phyloP scores from a whole-genome alignment of 2,888 invertebrate species.

The Dastarcus helophoroides region DNA sequence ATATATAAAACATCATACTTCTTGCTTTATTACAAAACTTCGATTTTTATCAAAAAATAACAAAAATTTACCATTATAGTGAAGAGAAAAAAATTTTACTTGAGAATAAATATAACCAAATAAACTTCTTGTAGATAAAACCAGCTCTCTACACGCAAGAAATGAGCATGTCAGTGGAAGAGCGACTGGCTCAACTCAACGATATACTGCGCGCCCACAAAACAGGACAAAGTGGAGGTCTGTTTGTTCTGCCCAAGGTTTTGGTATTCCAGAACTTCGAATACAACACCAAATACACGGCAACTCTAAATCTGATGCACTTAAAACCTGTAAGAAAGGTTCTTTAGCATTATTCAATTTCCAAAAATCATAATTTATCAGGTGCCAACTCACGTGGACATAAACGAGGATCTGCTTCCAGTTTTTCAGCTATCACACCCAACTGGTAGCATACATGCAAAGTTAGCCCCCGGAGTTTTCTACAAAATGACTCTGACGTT shows the following conservation, averaged over 20 bases:
- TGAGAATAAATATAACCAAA: no score
- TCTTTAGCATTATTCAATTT: no score
- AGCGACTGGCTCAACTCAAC: slow-evolving; percentile 25
- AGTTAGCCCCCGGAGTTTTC: slow-evolving; percentile 60
- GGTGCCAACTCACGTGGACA: slow-evolving; percentile 42
- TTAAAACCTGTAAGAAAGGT: slow-evolving; percentile 39
- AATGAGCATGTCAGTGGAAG: slow-evolving; percentile 28
- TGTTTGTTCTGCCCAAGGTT: slow-evolving; percentile 38
- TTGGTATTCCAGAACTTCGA: slow-evolving; percentile 51
- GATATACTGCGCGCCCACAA: slow-evolving; percentile 19
- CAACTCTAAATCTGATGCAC: slow-evolving; percentile 46
- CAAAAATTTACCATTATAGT: no score
- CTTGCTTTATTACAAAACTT: no score
- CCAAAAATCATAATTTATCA: slow-evolving; percentile 19
- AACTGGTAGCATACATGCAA: slow-evolving; percentile 36
- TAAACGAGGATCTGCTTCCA: slow-evolving; percentile 40
- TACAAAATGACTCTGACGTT: slow-evolving; percentile 51
- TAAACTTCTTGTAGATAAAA: slow-evolving; percentile 24
- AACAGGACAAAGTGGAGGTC: slow-evolving; percentile 15
- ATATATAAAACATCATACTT: no score
- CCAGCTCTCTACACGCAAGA: slow-evolving; percentile 29
- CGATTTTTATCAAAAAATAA: no score
- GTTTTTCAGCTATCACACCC: slow-evolving; percentile 42
- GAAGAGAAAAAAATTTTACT: no score
- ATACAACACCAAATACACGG: slow-evolving; percentile 39